Conservation (phyloP, 1,140 invertebrate genomes). For the Charaxes varanes region DNA sequence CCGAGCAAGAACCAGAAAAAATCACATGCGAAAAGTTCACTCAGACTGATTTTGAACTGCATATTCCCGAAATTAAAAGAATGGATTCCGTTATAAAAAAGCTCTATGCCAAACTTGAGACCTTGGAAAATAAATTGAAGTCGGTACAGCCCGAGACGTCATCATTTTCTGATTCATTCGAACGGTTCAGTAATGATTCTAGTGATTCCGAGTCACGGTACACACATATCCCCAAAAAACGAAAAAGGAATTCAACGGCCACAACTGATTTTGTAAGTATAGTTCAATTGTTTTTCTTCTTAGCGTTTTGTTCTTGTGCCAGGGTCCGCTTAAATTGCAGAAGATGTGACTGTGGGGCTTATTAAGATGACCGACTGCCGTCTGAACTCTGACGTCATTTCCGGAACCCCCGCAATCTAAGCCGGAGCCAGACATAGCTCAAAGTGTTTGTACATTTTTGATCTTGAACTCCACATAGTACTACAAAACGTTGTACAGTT, state of each 20-base stretch:
- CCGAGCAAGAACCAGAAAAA: conserved; percentile 6
- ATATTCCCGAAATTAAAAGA: conserved; percentile 21
- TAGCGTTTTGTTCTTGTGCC: neutral
- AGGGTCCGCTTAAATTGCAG: too few species aligned
- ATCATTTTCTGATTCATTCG: conserved; percentile 3
- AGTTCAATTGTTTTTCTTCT: conserved; percentile 9
- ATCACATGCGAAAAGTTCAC: conserved; percentile 15
- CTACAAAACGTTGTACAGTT: too few species aligned
- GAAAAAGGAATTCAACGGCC: conserved; percentile 18
- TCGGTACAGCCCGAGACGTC: conserved; percentile 14
- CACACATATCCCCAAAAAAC: conserved; percentile 11
- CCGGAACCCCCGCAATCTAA: too few species aligned
- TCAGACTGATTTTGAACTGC: conserved; percentile 24
- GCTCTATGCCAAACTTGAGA: conserved; percentile 20
- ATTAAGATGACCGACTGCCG: too few species aligned
- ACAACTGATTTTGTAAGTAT: conserved; percentile 11
- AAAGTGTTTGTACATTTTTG: too few species aligned
- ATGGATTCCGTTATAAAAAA: conserved; percentile 25
- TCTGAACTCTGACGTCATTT: too few species aligned
- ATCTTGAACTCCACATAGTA: too few species aligned
- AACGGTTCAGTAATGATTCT: conserved; percentile 13
- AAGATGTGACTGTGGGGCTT: too few species aligned
- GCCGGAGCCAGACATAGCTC: too few species aligned
- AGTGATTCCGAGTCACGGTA: conserved; percentile 12
- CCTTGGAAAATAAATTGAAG: conserved; percentile 21